Base-by-base conservation (phyloP, 2,113 vertebrate genomes). In the Hepsetus odoe region DNA sequence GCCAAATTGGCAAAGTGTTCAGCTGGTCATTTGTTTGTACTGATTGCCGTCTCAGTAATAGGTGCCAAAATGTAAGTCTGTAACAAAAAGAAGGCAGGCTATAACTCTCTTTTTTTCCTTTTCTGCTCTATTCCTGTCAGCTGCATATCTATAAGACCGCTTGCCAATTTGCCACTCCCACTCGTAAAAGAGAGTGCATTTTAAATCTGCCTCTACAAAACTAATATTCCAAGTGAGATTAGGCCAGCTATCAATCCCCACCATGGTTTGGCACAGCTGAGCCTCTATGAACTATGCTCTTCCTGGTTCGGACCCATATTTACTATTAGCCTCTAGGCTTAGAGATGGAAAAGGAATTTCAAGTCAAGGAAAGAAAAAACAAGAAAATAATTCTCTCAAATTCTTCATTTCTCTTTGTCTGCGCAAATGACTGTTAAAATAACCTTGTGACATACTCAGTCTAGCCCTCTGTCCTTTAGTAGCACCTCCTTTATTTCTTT, bases 41-140 rank as follows among this genome's bases (percentile, higher is more conserved):
- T 55, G 51, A 55, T 55, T 55, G 51, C 51, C 38, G 32, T n/a
- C 35, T 65, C 32, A 64, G 32, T 64, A 65, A 65, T 22, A 65
- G 32, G 33, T 11, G 16, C 59, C 59, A 62, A 62, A 62, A 62
- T 18, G 35, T 24, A 62, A 38, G n/a, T 38, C 32, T 10, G n/a
- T 22, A 20, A 65, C 61, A 35, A 35, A 64, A 20, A 38, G 61
- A 22, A 65, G 61, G 61, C 35, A 32, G 35, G 3, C 61, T 65
- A 33, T 38, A 8, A n/a, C 32, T 55, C 61, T 38, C 20, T 33
- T n/a, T 38, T 35, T 64, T 49, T 51, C 12, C 20, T 24, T 30
- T 14, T 35, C 20, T 8, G 22, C n/a, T 49, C 42, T 35, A 20
- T n/a, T 35, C 59, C 20, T 26, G 28, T 70, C 32, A 56, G 51